These are phyloP conservation scores for Paramuricea clavata DNA, from an alignment of 92 coral and sea anemone species.

Conservation along the genomic window DNA sequence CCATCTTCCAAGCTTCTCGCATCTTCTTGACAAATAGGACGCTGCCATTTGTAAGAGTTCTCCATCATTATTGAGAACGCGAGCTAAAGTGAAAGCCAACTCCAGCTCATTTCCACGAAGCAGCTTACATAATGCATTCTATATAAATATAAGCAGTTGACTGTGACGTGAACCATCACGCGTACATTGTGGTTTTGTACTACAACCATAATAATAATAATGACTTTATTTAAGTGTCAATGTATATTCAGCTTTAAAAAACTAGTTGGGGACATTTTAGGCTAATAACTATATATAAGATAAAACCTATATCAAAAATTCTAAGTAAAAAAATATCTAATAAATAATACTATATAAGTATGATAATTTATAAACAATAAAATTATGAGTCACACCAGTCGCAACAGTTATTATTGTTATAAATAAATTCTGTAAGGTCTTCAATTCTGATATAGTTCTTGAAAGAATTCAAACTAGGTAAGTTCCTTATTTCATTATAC, in stretches of 20 bases:
- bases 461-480: background rate
- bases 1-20: slow-evolving; percentile 91
- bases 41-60: slow-evolving; percentile 73
- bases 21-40: slow-evolving; percentile 77
- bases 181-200: background rate
- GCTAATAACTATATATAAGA: background rate
- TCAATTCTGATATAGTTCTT: background rate
- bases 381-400: background rate
- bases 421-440: background rate
- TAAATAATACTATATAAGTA: background rate
- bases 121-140: slow-evolving; percentile 92
- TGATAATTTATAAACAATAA: background rate
- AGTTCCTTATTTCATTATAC: background rate
- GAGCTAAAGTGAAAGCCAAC: slow-evolving; percentile 82
- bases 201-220: background rate
- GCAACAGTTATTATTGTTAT: slow-evolving; percentile 2
- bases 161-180: background rate
- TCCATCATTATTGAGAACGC: slow-evolving; percentile 68
- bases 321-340: background rate
- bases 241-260: background rate
- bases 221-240: background rate
- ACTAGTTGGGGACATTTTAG: background rate
- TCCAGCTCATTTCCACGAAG: slow-evolving; percentile 96
- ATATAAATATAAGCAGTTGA: slow-evolving; percentile 2
- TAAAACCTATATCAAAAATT: background rate